Base-by-base conservation (phyloP, 2,888 invertebrate genomes). In the Caenorhabditis virilis region DNA sequence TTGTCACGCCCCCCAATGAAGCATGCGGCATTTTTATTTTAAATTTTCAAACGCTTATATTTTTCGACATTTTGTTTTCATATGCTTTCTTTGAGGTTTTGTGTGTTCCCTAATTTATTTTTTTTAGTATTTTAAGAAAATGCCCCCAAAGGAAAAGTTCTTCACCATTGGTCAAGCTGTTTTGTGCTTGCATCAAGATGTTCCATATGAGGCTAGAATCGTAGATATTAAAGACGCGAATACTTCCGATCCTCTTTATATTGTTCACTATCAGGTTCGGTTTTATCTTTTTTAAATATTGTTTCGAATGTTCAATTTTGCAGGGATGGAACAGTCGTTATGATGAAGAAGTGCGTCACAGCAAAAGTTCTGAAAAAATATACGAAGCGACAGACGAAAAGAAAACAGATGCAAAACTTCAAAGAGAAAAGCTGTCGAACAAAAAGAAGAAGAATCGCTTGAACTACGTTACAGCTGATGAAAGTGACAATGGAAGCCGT, bases 291-390 rank as follows among this genome's bases (percentile, higher is more conserved):
- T 42, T 18, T 18, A 18, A 23, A 42, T 18, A 6, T 9, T 13
- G 30, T 36, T 42, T 42, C 36, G 36, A 20, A 25, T n/a, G 5
- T 16, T 13, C 4, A 36, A 16, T 7, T 42, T 38, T 59, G 15
- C 16, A 45, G 43, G 70, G 70, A 4, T 71, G 67, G 67, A 53
- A 64, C 30, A 38, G 25, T 20, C 57, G 67, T 7, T 49, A 71
- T 46, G 70, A 71, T 41, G 64, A 64, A 22, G 27, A 23, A 11
- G 39, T 71, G 2, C 22, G 35, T 1, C 4, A 36, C 27, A 38
- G 35, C 5, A 36, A 63, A 15, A 35, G 39, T 3, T 9, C 25
- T 0, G 47, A 25, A 0, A 26, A 23, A 16, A 33, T 55, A 5
- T 42, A 46, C 35, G 26, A 23, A 7, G 58, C 39, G 22, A 27